phyloP scores from a whole-genome alignment of 2,797 vertebrate species.

The Hapalemur alaotrensis region DNA sequence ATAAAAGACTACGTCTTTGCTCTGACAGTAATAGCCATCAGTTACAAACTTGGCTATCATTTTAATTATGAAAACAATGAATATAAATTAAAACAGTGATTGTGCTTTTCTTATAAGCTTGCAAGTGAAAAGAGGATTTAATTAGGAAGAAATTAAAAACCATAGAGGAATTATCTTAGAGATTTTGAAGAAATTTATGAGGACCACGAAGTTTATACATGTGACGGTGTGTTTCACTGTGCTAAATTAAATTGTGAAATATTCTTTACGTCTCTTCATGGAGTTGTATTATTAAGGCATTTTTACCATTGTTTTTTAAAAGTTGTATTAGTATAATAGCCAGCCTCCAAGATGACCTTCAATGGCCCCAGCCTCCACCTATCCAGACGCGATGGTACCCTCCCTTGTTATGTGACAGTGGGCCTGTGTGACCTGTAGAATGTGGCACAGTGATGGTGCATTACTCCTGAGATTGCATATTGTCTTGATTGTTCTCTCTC shows the following conservation, averaged over 20 bases:
- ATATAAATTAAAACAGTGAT: neutral
- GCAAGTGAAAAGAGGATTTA: neutral
- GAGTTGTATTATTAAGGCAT: neutral
- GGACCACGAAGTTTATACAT: neutral
- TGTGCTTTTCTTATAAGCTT: neutral
- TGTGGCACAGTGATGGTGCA: neutral
- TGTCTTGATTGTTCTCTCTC: neutral
- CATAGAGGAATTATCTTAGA: neutral
- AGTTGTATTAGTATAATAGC: neutral
- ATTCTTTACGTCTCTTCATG: neutral
- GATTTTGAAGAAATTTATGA: neutral
- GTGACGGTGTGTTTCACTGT: neutral
- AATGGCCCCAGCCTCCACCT: neutral
- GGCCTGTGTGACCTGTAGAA: neutral
- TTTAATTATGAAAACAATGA: neutral
- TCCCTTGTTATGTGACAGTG: neutral
- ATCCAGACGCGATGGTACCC: rapidly evolving
- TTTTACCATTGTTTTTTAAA: neutral
- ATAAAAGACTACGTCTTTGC: neutral
- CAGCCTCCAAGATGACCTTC: neutral
- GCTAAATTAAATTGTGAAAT: neutral
- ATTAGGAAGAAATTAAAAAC: neutral
- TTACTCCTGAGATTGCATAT: neutral
- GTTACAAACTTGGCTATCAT: neutral
- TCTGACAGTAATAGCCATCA: neutral